A percentile compares a stretch with the other conserved stretches of the same genome.
Evolutionary conservation across 1,140 invertebrate species (phyloP).

Genomic region (Lordiphosa mommai): DNA sequence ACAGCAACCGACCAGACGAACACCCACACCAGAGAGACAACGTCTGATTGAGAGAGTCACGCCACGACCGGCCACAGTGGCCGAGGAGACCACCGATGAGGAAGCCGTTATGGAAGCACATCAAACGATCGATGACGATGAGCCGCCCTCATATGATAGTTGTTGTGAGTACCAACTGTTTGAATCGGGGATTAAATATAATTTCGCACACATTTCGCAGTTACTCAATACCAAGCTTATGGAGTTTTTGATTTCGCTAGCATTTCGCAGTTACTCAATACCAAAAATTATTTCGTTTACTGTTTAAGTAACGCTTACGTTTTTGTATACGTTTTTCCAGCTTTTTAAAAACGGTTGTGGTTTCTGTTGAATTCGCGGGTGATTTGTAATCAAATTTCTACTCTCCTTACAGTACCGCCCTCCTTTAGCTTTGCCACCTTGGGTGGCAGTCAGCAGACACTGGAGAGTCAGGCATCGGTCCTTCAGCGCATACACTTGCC

Average conservation of each 20-base stretch:
- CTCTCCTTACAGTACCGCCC: constrained; percentile 51
- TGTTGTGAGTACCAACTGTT: constrained; percentile 45
- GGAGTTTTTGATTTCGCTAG: no score
- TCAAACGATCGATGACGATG: constrained; percentile 57
- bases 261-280: no score
- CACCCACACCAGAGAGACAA: constrained; percentile 50
- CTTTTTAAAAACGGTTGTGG: no score
- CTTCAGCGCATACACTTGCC: constrained; percentile 58
- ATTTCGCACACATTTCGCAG: no score
- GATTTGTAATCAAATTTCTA: neutral
- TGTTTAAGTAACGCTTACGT: no score
- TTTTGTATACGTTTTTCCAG: no score
- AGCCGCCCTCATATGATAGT: constrained; percentile 72
- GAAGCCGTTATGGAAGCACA: constrained; percentile 26
- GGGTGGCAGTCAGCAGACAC: constrained; percentile 60
- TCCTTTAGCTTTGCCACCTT: constrained; percentile 73
- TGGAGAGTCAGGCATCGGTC: constrained; percentile 39
- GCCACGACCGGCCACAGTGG: constrained; percentile 35
- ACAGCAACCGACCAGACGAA: constrained; percentile 40
- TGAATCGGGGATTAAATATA: neutral
- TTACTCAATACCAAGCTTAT: no score
- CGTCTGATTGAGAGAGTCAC: constrained; percentile 57
- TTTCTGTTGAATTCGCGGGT: neutral
- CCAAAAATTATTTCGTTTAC: no score
- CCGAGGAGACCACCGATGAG: constrained; percentile 34